phyloP scores from a whole-genome alignment of 2,113 vertebrate species.

The Apeltes quadracus region DNA sequence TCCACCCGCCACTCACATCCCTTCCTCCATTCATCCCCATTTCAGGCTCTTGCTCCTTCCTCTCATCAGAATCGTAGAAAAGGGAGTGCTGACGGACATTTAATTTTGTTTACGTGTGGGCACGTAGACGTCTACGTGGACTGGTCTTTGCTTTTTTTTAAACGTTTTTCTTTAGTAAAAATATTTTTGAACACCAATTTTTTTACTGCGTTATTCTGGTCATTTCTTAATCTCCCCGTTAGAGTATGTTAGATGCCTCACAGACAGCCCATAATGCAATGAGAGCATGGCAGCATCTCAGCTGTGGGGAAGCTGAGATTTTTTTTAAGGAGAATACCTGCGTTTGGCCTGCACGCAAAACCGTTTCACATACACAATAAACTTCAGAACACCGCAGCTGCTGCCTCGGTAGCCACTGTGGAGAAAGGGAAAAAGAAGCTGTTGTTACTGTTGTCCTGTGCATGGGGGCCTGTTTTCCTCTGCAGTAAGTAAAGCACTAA shows the following conservation, averaged over 20 bases:
- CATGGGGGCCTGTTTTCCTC: slow-evolving; percentile 24
- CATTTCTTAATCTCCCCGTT: slow-evolving; percentile 44
- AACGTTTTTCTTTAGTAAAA: slow-evolving; percentile 41
- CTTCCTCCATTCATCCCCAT: slow-evolving; percentile 47
- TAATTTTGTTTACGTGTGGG: slow-evolving; percentile 58
- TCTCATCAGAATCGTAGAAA: slow-evolving; percentile 59
- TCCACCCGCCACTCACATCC: not conserved
- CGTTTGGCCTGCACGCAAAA: slow-evolving; percentile 23
- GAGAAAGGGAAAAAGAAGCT: slow-evolving; percentile 20
- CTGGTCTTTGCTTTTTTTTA: slow-evolving; percentile 12
- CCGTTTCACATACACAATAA: slow-evolving; percentile 22
- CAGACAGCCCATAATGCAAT: slow-evolving; percentile 13
- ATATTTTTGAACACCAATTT: too few relatives aligned
- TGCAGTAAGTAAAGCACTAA: slow-evolving; percentile 36
- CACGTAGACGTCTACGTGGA: slow-evolving; percentile 39
- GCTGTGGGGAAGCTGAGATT: slow-evolving; percentile 55
- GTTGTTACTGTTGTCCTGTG: slow-evolving; percentile 22
- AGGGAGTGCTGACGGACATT: slow-evolving; percentile 62
- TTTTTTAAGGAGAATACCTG: slow-evolving; percentile 55
- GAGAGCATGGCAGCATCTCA: slow-evolving; percentile 42
- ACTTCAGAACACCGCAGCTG: slow-evolving; percentile 22
- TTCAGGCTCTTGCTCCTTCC: slow-evolving; percentile 25
- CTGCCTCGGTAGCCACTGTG: slow-evolving; percentile 20
- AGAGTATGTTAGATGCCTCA: slow-evolving; percentile 8
- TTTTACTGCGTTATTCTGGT: too few relatives aligned